Percentiles rank a stretch among this genome's conserved stretches.
Conservation (phyloP, 1,140 invertebrate genomes). For the Goniozus legneri region DNA sequence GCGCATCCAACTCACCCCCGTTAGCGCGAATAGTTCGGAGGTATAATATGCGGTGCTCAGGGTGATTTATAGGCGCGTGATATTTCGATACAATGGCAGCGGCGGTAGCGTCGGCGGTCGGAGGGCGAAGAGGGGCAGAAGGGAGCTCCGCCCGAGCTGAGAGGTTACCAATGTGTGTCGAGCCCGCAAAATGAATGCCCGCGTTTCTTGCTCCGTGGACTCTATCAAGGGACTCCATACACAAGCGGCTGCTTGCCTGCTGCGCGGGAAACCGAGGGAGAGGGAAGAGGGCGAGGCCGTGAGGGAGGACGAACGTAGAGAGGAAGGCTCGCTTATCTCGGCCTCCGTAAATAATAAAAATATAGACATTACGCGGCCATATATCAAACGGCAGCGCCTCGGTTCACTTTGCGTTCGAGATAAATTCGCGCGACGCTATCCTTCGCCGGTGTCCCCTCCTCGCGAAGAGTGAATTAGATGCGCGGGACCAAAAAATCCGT, state of each 20-base stretch:
- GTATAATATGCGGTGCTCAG: constrained; percentile 37
- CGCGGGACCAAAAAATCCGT: no score
- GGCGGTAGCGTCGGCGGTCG: constrained; percentile 16
- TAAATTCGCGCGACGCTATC: constrained; percentile 35
- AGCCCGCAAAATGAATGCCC: constrained; percentile 33
- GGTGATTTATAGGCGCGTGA: constrained; percentile 42
- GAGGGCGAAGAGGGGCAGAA: constrained; percentile 10
- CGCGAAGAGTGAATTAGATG: no score
- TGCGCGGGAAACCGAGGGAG: constrained; percentile 16
- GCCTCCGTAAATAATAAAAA: constrained; percentile 47
- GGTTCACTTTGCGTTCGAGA: constrained; percentile 41
- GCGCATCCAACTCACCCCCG: constrained; percentile 7
- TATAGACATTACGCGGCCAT: constrained; percentile 45
- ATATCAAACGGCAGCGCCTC: constrained; percentile 35
- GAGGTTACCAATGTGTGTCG: constrained; percentile 35
- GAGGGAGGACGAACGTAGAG: constrained; percentile 7
- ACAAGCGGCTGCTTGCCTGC: constrained; percentile 19
- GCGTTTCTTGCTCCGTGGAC: constrained; percentile 39
- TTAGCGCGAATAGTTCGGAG: constrained; percentile 29
- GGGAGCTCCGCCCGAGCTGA: constrained; percentile 23
- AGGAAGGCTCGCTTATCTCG: constrained; percentile 38
- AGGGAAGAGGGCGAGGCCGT: constrained; percentile 4
- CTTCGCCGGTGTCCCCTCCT: no score
- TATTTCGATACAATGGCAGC: constrained; percentile 42
- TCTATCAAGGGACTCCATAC: constrained; percentile 35